Percentiles rank a stretch among this genome's conserved stretches.
Conservation (phyloP, 1,140 invertebrate species). For the Pseudoatta argentina region DNA sequence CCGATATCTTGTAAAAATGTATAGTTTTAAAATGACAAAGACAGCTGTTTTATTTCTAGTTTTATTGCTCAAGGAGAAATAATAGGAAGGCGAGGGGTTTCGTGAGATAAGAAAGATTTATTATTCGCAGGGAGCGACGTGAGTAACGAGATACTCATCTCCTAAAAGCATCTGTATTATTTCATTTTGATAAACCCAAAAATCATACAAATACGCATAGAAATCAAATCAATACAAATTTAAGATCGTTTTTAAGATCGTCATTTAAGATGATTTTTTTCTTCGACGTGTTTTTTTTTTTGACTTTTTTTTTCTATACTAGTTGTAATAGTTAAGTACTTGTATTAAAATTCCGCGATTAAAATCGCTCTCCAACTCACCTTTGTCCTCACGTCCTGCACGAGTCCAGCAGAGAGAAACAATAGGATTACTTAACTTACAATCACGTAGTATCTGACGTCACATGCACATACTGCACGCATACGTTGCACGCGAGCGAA, state of each 20-base stretch:
- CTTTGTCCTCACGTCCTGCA: conserved; percentile 88
- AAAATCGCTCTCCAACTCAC: conserved; percentile 81
- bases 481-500: conserved; percentile 20
- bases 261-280: background rate
- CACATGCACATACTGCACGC: conserved; percentile 21
- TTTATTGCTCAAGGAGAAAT: conserved; percentile 20
- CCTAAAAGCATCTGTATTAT: conserved; percentile 23
- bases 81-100: background rate
- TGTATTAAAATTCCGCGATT: background rate
- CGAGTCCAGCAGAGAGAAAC: conserved; percentile 80
- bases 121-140: conserved; percentile 16
- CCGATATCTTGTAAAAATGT: background rate
- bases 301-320: no score
- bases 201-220: background rate
- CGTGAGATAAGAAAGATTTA: conserved; percentile 37
- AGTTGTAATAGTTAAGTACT: background rate
- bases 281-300: no score
- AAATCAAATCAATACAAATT: background rate
- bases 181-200: background rate
- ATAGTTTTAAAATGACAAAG: background rate
- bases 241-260: background rate
- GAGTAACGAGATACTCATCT: conserved; percentile 16
- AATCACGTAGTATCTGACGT: conserved; percentile 54
- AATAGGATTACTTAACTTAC: conserved; percentile 82
- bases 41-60: background rate